Evolutionary conservation across 1,140 invertebrate genomes (phyloP), one percentile per base, ranked within the genome.

Genomic region (Protaetia brevitarsis): DNA sequence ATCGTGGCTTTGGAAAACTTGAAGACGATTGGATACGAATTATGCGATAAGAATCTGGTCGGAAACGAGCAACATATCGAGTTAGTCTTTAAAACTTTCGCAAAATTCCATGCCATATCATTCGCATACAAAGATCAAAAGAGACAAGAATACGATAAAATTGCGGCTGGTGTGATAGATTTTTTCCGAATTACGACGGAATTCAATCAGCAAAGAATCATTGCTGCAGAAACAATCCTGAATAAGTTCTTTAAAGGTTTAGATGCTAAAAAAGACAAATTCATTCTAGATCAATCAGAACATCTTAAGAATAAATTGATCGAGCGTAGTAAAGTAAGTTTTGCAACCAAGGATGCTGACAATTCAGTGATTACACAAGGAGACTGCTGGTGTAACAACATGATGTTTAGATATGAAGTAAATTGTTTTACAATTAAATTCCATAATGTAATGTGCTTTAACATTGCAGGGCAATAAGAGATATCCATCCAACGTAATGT

Each of bases 331-430:
- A n/a, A n/a, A n/a, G 10, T n/a, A 29, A 21, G n/a, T 27, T 8
- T 59, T 29, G 27, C 3, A 6, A 58, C 16, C 7, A 21, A 21
- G 21, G 27, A 16, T 63, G 10, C 69, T 45, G 65, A 63, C 2
- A 27, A 69, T 19, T 68, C 69, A 19, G 81, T 83, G 0, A 68
- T 83, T 10, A 76, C 79, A 59, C 83, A 84, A 70, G 83, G 83
- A 7, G 82, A 84, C 70, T 81, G 82, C 21, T 84, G 82, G 82
- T 78, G 79, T n/a, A 84, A 84, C 66, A 84, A 84, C 66, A 81
- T 84, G 67, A 78, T 84, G 77, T 84, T 82, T 69, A 79, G 80
- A 73, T 82, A 83, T 66, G 65, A 80, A 19, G 76, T 74, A 68
- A 67, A 65, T 37, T 11, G 19, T 2, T 29, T 26, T 60, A 26